Evolutionary conservation across 2,888 invertebrate genomes (phyloP).

Genomic region (Hyposoter dolosus): DNA sequence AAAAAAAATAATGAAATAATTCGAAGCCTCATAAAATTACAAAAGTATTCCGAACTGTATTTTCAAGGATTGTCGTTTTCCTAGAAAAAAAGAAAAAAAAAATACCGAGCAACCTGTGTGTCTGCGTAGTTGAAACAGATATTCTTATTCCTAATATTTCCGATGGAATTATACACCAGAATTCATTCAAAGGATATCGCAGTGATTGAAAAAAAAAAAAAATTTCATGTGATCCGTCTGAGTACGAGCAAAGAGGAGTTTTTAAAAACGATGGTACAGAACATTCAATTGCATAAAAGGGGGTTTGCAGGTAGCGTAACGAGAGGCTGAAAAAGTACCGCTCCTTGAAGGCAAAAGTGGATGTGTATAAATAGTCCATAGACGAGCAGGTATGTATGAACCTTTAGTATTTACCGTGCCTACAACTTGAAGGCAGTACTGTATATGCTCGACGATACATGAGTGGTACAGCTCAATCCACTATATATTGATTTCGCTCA

Average conservation of each 20-base stretch:
- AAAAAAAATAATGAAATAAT: neutral
- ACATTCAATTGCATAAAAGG: constrained; percentile 18
- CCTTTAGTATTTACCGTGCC: constrained; percentile 41
- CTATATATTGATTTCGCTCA: constrained; percentile 78
- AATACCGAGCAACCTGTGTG: neutral
- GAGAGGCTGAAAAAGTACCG: constrained; percentile 35
- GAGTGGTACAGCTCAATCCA: constrained; percentile 58
- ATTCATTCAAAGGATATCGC: neutral
- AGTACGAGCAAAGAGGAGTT: neutral
- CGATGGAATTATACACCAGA: neutral
- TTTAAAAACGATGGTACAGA: neutral
- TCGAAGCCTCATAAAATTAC: neutral
- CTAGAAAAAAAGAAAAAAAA: neutral
- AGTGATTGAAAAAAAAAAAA: neutral
- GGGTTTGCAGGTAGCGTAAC: constrained; percentile 27
- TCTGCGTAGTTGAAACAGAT: neutral
- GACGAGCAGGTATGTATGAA: constrained; percentile 19
- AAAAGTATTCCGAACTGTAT: no score
- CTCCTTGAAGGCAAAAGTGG: constrained; percentile 43
- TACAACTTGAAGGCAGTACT: constrained; percentile 47
- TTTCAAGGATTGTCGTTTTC: neutral
- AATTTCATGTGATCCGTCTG: neutral
- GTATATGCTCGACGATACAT: constrained; percentile 62
- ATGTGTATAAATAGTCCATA: constrained; percentile 45
- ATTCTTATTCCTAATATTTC: neutral